Conservation (phyloP, 1,140 invertebrate species). For the Hermetia illucens region DNA sequence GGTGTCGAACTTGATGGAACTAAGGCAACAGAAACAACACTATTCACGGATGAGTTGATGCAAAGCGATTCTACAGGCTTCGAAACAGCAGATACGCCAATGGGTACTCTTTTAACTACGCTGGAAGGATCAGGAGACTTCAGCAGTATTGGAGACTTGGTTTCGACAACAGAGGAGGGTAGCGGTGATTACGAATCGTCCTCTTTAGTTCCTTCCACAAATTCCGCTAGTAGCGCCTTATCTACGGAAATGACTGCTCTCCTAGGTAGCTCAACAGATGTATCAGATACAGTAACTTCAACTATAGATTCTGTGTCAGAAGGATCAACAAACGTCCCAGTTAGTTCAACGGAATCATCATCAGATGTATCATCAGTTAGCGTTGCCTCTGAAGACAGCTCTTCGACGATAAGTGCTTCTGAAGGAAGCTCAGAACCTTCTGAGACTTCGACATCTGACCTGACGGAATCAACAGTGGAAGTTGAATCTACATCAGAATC, state of each 20-base stretch:
- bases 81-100: constrained; percentile 13
- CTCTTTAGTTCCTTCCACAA: too few species aligned
- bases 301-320: background rate
- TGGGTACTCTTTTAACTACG: constrained; percentile 11
- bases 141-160: too few species aligned
- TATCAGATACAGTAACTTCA: background rate
- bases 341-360: too few species aligned
- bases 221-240: too few species aligned
- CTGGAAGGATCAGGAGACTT: constrained; percentile 22
- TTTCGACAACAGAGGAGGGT: too few species aligned
- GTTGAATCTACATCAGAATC: too few species aligned
- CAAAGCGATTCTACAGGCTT: constrained; percentile 36
- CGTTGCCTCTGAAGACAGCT: too few species aligned
- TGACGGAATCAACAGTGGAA: background rate
- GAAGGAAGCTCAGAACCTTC: constrained; percentile 9
- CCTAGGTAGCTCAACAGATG: background rate
- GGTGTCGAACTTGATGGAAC: constrained; percentile 17
- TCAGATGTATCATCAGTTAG: too few species aligned
- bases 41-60: constrained; percentile 41
- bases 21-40: constrained; percentile 19
- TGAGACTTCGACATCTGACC: constrained; percentile 3
- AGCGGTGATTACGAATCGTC: too few species aligned
- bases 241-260: background rate
- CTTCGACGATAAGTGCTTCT: constrained; percentile 2
- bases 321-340: background rate